These are phyloP conservation scores for Drosophila siamana DNA, from an alignment of 2,888 invertebrate genomes.

Conservation along the genomic window DNA sequence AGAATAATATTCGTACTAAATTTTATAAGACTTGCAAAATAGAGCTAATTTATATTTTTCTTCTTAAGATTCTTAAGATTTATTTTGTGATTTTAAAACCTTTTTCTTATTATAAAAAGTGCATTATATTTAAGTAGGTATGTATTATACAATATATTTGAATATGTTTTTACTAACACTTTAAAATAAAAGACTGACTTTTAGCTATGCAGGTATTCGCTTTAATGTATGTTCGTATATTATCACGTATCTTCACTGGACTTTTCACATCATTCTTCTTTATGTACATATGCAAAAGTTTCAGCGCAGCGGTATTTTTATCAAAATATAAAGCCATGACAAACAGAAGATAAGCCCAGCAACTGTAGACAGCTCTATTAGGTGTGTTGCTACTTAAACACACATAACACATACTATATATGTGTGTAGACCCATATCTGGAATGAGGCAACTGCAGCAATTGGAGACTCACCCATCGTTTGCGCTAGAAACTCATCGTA, in stretches of 20 bases:
- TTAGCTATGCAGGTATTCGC: neutral
- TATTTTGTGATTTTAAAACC: too few species aligned
- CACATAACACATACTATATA: slow-evolving; percentile 1
- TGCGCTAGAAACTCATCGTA: slow-evolving; percentile 65
- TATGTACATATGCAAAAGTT: slow-evolving; percentile 47
- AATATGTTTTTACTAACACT: too few species aligned
- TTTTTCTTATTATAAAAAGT: too few species aligned
- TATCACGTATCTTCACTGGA: neutral
- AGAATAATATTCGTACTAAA: too few species aligned
- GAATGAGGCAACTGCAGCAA: neutral
- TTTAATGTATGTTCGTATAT: neutral
- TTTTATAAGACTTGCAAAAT: too few species aligned
- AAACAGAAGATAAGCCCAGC: slow-evolving; percentile 72
- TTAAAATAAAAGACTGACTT: too few species aligned
- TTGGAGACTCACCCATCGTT: slow-evolving; percentile 68
- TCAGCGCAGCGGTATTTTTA: slow-evolving; percentile 56
- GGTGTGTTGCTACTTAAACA: slow-evolving; percentile 5
- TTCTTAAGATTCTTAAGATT: too few species aligned
- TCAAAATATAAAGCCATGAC: slow-evolving; percentile 63
- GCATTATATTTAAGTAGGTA: too few species aligned
- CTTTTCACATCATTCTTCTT: slow-evolving; percentile 11
- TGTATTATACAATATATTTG: too few species aligned
- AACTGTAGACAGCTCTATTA: slow-evolving; percentile 47
- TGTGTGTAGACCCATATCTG: neutral
- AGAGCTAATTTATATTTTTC: too few species aligned